Base-by-base conservation (phyloP, 2,888 invertebrate genomes). In the Bombyx huttoni region DNA sequence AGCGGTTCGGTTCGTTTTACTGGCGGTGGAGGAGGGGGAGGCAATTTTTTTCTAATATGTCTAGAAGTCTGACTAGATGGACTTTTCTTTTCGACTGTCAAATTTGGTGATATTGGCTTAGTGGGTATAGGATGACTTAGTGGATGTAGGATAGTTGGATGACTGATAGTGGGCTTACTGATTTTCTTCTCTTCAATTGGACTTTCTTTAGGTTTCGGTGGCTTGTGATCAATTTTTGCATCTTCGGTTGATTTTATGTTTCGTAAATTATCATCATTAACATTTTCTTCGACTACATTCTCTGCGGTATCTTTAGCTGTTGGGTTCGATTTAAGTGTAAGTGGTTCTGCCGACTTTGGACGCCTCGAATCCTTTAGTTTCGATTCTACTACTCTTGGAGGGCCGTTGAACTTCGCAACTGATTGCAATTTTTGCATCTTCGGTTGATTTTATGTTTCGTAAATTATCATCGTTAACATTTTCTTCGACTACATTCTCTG, bases 21-120 rank as follows among this genome's bases (percentile, higher is more conserved):
- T 5, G 78, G 80, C 12, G 89, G 87, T 34, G 87, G 85, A 1
- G 89, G 89, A 13, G 89, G 88, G 10, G 86, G 85, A 7, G 87
- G 87, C 50, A 88, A 62, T 57, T 80, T 86, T 62, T 86, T 87
- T 54, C 85, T 73, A 14, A 86, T 73, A 13, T 74, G 67, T 53
- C 85, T 70, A 13, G 82, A 80, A 47, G 70, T 78, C 52, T 81
- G 74, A 58, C 63, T 81, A 35, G 76, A 64, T 10, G 78, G 77
- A 62, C 70, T 80, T 58, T 69, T 75, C 58, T 67, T 74, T 54
- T 77, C 76, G 59, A 70, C 66, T 33, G 59, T 57, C 46, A 67
- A 52, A 46, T 59, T 55, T 34, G 65, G 58, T 34, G 55, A 40
- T 13, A 52, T 53, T 47, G 59, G 56, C 53, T 62, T 61, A 12